A percentile compares a stretch with the other conserved stretches of the same genome.
phyloP scores from a whole-genome alignment of 1,140 invertebrate genomes.

The Helicoverpa zea region DNA sequence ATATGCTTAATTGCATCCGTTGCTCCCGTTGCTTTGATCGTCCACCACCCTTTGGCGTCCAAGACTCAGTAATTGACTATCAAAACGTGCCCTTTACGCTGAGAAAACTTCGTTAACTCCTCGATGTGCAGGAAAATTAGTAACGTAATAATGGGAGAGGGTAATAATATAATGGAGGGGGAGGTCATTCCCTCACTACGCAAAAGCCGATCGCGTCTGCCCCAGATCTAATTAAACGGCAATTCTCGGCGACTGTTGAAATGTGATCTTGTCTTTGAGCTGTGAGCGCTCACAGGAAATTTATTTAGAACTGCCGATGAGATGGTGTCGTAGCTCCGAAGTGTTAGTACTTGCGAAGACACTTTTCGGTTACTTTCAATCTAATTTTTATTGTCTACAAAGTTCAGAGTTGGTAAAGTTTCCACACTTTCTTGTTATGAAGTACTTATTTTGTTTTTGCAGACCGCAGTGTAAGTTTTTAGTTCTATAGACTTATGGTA shows the following conservation, averaged over 20 bases:
- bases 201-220: conserved; percentile 62
- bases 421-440: too few relatives aligned
- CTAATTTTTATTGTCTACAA: too few relatives aligned
- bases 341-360: background rate
- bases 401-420: too few relatives aligned
- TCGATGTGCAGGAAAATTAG: conserved; percentile 84
- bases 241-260: conserved; percentile 67
- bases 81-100: conserved; percentile 79
- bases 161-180: conserved; percentile 83
- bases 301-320: conserved; percentile 64
- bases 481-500: too few relatives aligned
- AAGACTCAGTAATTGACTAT: conserved; percentile 83
- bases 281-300: conserved; percentile 62
- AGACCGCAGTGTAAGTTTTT: too few relatives aligned
- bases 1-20: conserved; percentile 77
- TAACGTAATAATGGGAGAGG: conserved; percentile 81
- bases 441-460: too few relatives aligned
- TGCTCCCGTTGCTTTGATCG: conserved; percentile 71
- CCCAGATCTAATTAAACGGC: conserved; percentile 76
- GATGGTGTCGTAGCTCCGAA: background rate
- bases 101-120: conserved; percentile 80
- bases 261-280: conserved; percentile 63
- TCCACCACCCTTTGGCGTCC: conserved; percentile 75
- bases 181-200: conserved; percentile 68
- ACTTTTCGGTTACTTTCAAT: background rate